These are phyloP conservation scores for Augochlorella aurata DNA, from an alignment of 2,888 invertebrate genomes.

Conservation along the genomic window DNA sequence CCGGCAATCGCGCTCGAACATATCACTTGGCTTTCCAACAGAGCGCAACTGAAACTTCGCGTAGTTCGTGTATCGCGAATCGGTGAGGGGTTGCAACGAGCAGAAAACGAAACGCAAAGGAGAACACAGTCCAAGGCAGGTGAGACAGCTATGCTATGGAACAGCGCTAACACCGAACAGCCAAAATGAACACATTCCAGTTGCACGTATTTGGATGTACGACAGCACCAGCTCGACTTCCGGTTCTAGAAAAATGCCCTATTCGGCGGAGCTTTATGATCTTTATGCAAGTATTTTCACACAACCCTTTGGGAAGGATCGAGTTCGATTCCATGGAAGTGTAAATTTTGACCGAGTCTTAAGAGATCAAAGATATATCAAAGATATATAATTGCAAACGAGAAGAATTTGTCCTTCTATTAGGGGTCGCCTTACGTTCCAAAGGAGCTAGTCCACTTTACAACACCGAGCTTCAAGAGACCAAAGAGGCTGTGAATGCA, in stretches of 20 bases:
- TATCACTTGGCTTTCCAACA: conserved; percentile 7
- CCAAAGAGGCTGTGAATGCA: background rate
- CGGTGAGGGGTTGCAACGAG: conserved; percentile 34
- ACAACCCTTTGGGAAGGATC: no score
- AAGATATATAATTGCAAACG: background rate
- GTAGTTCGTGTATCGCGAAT: background rate
- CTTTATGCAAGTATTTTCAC: background rate
- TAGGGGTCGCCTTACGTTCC: background rate
- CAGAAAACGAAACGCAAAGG: conserved; percentile 48
- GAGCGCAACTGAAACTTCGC: background rate
- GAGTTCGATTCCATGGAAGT: no score
- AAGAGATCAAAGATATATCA: background rate
- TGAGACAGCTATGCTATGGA: conserved; percentile 72
- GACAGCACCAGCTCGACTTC: background rate
- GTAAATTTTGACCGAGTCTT: background rate
- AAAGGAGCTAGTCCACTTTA: background rate
- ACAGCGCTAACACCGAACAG: conserved; percentile 73
- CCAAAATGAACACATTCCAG: conserved; percentile 71
- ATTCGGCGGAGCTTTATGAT: background rate
- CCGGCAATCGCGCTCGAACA: conserved; percentile 42
- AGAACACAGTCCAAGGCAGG: conserved; percentile 68
- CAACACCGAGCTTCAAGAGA: background rate
- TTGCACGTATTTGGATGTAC: conserved; percentile 22
- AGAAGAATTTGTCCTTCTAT: background rate
- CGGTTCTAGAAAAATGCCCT: background rate